Conservation (phyloP, 2,797 vertebrate species). For the Ctenosaura bakeri region DNA sequence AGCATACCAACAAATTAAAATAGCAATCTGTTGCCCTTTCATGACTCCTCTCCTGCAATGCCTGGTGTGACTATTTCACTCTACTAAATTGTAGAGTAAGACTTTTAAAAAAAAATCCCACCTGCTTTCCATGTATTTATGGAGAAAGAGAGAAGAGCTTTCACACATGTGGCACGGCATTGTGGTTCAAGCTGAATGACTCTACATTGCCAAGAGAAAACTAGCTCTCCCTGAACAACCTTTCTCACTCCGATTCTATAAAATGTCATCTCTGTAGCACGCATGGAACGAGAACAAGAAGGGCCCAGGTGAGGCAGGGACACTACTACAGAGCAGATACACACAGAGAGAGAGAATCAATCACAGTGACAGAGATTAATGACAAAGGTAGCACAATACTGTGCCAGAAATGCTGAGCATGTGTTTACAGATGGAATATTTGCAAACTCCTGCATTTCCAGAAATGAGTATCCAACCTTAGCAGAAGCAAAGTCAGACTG, state of each 20-base stretch:
- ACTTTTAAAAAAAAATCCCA: background rate
- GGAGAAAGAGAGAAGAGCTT: background rate
- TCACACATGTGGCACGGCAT: background rate
- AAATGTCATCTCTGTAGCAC: conserved; percentile 54
- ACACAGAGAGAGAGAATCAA: conserved; percentile 26
- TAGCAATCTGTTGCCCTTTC: background rate
- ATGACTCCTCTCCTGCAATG: background rate
- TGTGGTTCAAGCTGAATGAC: accelerated
- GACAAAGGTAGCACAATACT: conserved; percentile 36
- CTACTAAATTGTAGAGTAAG: background rate
- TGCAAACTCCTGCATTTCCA: conserved; percentile 50
- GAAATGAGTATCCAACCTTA: background rate
- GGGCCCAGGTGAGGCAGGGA: conserved; percentile 1
- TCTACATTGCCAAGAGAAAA: background rate
- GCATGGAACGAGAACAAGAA: background rate
- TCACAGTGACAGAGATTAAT: conserved; percentile 58
- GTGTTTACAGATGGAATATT: conserved; percentile 32
- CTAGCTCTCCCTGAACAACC: conserved; percentile 43
- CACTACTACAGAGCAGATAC: background rate
- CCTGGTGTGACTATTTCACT: background rate
- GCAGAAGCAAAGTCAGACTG: background rate
- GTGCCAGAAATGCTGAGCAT: conserved; percentile 49
- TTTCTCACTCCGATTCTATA: conserved; percentile 40
- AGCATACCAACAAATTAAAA: background rate
- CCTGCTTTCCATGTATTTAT: background rate